These are phyloP conservation scores for Ciona savignyi DNA, from an alignment of 23 tunicate genomes.

Conservation along the genomic window DNA sequence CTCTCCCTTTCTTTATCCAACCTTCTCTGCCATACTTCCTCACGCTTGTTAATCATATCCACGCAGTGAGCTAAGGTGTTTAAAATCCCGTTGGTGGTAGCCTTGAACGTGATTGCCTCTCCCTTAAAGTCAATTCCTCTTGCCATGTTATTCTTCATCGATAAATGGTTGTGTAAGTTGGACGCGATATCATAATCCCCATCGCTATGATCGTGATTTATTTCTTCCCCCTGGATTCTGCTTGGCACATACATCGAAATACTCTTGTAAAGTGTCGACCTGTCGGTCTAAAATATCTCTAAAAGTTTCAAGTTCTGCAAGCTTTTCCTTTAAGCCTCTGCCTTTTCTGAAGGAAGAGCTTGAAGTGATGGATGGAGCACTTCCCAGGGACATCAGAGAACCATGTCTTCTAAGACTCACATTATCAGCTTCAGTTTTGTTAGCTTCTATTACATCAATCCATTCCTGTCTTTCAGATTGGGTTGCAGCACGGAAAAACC, in stretches of 20 bases:
- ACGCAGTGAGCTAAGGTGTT: slow-evolving; percentile 64
- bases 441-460: slow-evolving; percentile 81
- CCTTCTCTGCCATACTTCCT: slow-evolving; percentile 36
- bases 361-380: slow-evolving; percentile 64
- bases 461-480: slow-evolving; percentile 74
- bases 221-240: slow-evolving; percentile 32
- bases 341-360: slow-evolving; percentile 63
- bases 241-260: slow-evolving; percentile 55
- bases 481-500: slow-evolving; percentile 76
- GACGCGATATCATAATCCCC: slow-evolving; percentile 14
- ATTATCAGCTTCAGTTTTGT: slow-evolving; percentile 39
- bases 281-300: slow-evolving; percentile 69
- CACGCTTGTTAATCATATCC: slow-evolving; percentile 68
- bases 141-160: background rate
- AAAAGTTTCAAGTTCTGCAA: slow-evolving; percentile 83
- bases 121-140: slow-evolving; percentile 79
- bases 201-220: slow-evolving; percentile 9
- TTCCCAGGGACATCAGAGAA: slow-evolving; percentile 67
- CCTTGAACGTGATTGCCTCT: slow-evolving; percentile 90
- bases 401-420: slow-evolving; percentile 70
- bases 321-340: slow-evolving; percentile 44
- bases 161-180: background rate
- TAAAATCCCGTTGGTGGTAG: slow-evolving; percentile 76
- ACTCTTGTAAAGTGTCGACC: slow-evolving; percentile 63
- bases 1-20: slow-evolving; percentile 32